Evolutionary conservation across 1,140 invertebrate species (phyloP).

Genomic region (Glomeris maerens): DNA sequence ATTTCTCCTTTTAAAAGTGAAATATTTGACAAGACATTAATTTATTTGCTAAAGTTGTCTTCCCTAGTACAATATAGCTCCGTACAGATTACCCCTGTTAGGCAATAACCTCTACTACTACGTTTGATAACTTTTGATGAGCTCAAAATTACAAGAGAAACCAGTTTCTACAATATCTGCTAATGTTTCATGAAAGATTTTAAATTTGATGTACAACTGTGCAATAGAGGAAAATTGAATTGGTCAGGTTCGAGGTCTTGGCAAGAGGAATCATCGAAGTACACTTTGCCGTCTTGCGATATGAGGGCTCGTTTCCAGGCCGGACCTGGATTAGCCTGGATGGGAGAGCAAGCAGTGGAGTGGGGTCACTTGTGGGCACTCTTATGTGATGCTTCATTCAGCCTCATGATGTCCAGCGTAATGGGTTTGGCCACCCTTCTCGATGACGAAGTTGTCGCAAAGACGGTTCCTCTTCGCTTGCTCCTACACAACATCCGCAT

Average conservation of each 20-base stretch:
- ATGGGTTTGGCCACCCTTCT: conserved; percentile 60
- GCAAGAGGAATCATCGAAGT: background rate
- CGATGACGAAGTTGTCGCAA: conserved; percentile 67
- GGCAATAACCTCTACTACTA: too few relatives aligned
- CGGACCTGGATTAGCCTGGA: background rate
- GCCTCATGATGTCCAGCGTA: conserved; percentile 63
- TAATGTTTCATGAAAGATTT: background rate
- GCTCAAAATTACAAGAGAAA: background rate
- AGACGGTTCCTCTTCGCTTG: conserved; percentile 45
- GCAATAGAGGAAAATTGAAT: background rate
- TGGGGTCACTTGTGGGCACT: conserved; percentile 17
- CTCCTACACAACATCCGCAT: background rate
- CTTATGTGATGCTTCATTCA: conserved; percentile 17
- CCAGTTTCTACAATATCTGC: background rate
- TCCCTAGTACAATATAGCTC: too few relatives aligned
- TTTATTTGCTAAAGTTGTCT: too few relatives aligned
- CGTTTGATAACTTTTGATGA: too few relatives aligned
- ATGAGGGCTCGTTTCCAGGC: background rate
- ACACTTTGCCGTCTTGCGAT: conserved; percentile 1
- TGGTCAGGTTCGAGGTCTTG: conserved; percentile 1
- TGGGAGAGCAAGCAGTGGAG: conserved; percentile 10
- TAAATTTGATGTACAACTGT: too few relatives aligned
- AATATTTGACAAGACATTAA: too few relatives aligned
- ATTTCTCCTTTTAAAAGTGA: too few relatives aligned
- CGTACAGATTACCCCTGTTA: too few relatives aligned